A percentile compares a stretch with the other conserved stretches of the same genome.
These are phyloP conservation scores for Cataglyphis albicans DNA, from an alignment of 2,888 invertebrate species.

Conservation along the genomic window DNA sequence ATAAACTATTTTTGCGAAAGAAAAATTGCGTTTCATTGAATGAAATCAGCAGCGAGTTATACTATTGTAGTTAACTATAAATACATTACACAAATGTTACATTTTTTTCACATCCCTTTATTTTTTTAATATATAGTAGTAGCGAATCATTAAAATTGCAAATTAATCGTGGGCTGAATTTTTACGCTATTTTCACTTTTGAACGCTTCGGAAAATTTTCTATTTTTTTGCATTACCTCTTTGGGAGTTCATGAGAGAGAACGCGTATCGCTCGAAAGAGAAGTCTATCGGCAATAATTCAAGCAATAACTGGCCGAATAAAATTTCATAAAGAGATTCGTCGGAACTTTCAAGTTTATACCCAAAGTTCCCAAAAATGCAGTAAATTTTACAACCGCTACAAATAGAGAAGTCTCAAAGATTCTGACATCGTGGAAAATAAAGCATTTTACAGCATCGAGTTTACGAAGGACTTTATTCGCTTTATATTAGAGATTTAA, in stretches of 20 bases:
- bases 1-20: neutral
- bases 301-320: slow-evolving; percentile 42
- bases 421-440: slow-evolving; percentile 57
- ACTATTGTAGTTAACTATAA: neutral
- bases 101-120: neutral
- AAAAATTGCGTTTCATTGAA: neutral
- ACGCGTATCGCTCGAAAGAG: slow-evolving; percentile 3
- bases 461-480: slow-evolving; percentile 46
- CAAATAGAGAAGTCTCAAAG: slow-evolving; percentile 35
- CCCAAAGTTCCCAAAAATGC: slow-evolving; percentile 50
- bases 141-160: neutral
- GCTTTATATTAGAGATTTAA: slow-evolving; percentile 55
- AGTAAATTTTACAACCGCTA: slow-evolving; percentile 59
- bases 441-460: slow-evolving; percentile 61
- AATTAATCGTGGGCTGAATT: neutral
- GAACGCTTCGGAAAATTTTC: slow-evolving; percentile 8
- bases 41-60: neutral
- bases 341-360: slow-evolving; percentile 53
- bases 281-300: slow-evolving; percentile 44
- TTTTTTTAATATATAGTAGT: neutral
- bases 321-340: slow-evolving; percentile 45
- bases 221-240: neutral
- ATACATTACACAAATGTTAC: slow-evolving; percentile 2
- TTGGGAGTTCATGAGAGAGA: slow-evolving; percentile 1
- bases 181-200: neutral